Percentiles rank a stretch among this genome's conserved stretches.
Conservation (phyloP, 2,113 vertebrate genomes). For the Oryzias curvinotus region DNA sequence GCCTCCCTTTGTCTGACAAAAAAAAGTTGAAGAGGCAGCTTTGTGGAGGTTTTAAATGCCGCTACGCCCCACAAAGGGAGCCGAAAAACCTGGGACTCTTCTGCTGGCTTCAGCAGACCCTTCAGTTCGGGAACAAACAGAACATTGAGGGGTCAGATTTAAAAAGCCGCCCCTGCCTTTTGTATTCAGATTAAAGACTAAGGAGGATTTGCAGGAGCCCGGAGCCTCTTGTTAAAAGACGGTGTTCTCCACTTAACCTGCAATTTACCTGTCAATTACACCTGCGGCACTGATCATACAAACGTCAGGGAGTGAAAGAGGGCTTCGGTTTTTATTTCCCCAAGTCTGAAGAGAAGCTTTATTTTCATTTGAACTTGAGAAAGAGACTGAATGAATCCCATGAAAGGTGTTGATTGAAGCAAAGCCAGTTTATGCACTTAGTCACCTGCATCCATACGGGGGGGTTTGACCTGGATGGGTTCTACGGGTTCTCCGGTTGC, state of each 20-base stretch:
- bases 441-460: too few relatives aligned
- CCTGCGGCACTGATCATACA: conserved; percentile 72
- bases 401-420: conserved; percentile 59
- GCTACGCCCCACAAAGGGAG: conserved; percentile 75
- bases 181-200: conserved; percentile 96
- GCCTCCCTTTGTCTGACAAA: conserved; percentile 63
- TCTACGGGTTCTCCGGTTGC: too few relatives aligned
- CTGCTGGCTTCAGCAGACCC: conserved; percentile 77
- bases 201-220: conserved; percentile 89
- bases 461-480: too few relatives aligned
- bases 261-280: conserved; percentile 94
- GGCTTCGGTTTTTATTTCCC: conserved; percentile 43
- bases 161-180: conserved; percentile 85
- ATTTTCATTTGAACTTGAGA: conserved; percentile 62
- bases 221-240: conserved; percentile 86
- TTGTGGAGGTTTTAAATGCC: conserved; percentile 74
- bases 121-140: conserved; percentile 81
- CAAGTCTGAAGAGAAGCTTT: conserved; percentile 49
- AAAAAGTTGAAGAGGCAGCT: conserved; percentile 69
- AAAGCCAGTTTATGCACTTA: conserved; percentile 28
- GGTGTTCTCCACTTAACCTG: conserved; percentile 93
- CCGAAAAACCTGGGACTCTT: conserved; percentile 74
- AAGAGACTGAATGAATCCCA: conserved; percentile 48
- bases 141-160: conserved; percentile 88
- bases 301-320: conserved; percentile 67